phyloP scores from a whole-genome alignment of 2,888 invertebrate species.

The Quadriops clusia region DNA sequence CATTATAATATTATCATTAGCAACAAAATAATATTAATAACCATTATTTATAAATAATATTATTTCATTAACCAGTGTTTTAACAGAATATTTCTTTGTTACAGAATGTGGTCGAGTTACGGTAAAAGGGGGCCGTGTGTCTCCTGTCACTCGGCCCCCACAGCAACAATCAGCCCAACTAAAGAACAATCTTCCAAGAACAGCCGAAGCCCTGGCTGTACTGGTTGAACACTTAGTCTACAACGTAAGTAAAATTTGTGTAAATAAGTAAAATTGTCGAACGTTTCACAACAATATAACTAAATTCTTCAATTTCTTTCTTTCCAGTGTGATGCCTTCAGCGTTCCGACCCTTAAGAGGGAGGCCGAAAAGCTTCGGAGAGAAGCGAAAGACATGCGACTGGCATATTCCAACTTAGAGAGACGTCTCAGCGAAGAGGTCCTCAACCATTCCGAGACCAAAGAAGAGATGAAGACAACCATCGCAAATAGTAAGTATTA shows the following conservation, averaged over 20 bases:
- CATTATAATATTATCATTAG: too few species aligned
- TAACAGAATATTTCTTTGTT: slow-evolving; percentile 28
- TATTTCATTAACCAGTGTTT: slow-evolving; percentile 1
- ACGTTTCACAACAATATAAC: background rate
- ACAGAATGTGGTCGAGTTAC: slow-evolving; percentile 37
- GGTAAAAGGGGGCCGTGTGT: slow-evolving; percentile 33
- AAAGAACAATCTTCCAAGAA: slow-evolving; percentile 43
- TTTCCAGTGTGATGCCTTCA: slow-evolving; percentile 48
- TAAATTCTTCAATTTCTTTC: background rate
- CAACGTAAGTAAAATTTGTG: slow-evolving; percentile 45
- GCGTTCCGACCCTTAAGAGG: slow-evolving; percentile 41
- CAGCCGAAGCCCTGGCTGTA: slow-evolving; percentile 73
- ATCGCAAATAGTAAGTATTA: too few species aligned
- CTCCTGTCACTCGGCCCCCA: slow-evolving; percentile 30
- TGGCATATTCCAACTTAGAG: slow-evolving; percentile 35
- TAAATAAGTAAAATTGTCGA: slow-evolving; percentile 4
- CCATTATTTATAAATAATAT: too few species aligned
- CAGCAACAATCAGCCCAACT: slow-evolving; percentile 21
- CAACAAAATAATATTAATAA: too few species aligned
- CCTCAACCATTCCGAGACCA: slow-evolving; percentile 27
- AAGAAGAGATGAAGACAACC: too few species aligned
- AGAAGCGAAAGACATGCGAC: slow-evolving; percentile 36
- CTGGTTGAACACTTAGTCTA: slow-evolving; percentile 76
- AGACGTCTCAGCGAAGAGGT: slow-evolving; percentile 35
- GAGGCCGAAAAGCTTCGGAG: slow-evolving; percentile 39